Conservation (phyloP, 1,140 invertebrate species). For the Whitmania pigra region DNA sequence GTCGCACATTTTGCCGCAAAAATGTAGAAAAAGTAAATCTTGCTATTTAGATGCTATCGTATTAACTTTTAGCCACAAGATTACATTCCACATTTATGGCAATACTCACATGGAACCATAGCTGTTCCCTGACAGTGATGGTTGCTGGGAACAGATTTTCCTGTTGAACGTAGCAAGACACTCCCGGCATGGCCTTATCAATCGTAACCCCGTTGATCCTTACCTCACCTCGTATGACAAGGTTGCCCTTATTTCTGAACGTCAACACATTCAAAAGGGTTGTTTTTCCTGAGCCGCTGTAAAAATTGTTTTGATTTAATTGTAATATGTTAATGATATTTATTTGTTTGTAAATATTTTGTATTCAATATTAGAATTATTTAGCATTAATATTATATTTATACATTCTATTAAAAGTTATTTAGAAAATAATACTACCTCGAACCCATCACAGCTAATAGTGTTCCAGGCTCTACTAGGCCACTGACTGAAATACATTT, state of each 20-base stretch:
- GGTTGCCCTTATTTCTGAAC: slow-evolving; percentile 56
- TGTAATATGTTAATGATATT: slow-evolving; percentile 31
- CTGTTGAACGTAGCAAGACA: slow-evolving; percentile 88
- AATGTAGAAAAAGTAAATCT: no score
- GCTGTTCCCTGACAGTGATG: slow-evolving; percentile 48
- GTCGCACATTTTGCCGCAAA: no score
- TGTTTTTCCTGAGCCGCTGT: slow-evolving; percentile 84
- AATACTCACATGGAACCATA: slow-evolving; percentile 43
- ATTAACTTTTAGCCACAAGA: slow-evolving; percentile 33
- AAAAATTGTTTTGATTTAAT: slow-evolving; percentile 29
- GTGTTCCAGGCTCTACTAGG: slow-evolving; percentile 70
- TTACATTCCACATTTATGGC: no score
- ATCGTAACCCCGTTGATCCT: slow-evolving; percentile 39
- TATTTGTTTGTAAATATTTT: slow-evolving; percentile 41
- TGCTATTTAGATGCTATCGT: slow-evolving; percentile 16
- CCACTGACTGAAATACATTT: slow-evolving; percentile 54
- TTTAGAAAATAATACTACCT: slow-evolving; percentile 29
- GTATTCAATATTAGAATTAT: background rate
- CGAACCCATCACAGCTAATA: slow-evolving; percentile 84
- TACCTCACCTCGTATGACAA: slow-evolving; percentile 56
- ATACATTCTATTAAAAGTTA: no score
- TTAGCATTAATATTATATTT: background rate
- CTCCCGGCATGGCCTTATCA: slow-evolving; percentile 51
- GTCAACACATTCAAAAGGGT: slow-evolving; percentile 82
- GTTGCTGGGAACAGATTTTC: slow-evolving; percentile 49